Evolutionary conservation across 1,140 invertebrate genomes (phyloP).

Genomic region (Coenobita brevimanus): DNA sequence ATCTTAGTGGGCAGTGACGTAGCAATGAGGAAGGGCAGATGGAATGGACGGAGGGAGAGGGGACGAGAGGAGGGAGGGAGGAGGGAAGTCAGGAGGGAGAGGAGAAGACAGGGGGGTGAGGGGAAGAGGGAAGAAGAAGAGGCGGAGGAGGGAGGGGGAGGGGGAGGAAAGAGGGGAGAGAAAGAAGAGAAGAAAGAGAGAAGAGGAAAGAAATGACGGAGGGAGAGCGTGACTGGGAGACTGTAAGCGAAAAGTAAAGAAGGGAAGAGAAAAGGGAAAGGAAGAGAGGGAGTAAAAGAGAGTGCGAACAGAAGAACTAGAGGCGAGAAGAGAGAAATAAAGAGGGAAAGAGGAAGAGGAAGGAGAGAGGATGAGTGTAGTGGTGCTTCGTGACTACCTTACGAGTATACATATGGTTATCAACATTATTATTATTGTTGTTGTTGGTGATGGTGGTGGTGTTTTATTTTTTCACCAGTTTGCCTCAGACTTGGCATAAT

Average conservation of each 20-base stretch:
- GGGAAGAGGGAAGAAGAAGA: neutral
- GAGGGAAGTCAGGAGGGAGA: neutral
- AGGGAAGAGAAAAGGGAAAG: neutral
- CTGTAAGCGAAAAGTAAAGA: too few species aligned
- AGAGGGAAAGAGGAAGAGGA: neutral
- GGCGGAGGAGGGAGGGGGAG: neutral
- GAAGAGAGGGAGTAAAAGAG: too few species aligned
- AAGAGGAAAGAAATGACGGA: neutral
- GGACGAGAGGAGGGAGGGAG: neutral
- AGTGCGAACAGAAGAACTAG: neutral
- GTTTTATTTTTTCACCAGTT: too few species aligned
- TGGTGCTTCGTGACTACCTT: neutral
- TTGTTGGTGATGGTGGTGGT: too few species aligned
- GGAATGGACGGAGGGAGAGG: neutral
- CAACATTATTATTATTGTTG: too few species aligned
- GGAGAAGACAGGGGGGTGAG: neutral
- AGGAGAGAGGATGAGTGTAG: neutral
- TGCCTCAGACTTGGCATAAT: too few species aligned
- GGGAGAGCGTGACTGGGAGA: neutral
- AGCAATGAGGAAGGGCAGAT: neutral
- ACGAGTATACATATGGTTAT: too few species aligned
- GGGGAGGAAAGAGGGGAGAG: neutral
- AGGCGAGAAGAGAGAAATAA: neutral
- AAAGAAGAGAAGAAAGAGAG: too few species aligned
- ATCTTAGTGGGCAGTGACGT: neutral